Evolutionary conservation across 2,113 vertebrate species (phyloP), one percentile per base, ranked within the genome.

Genomic region (Hylia prasina): DNA sequence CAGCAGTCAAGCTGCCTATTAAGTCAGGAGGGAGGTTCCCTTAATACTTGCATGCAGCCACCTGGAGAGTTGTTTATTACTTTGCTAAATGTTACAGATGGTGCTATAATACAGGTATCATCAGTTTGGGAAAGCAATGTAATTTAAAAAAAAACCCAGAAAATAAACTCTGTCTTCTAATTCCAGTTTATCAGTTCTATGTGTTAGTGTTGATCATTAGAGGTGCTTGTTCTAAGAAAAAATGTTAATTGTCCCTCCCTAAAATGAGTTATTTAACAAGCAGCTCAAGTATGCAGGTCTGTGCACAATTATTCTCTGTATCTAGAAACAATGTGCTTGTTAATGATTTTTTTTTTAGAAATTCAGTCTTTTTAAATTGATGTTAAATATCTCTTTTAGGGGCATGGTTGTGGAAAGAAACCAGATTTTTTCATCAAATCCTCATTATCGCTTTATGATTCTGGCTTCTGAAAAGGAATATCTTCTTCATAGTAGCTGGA

Each of bases 1-100:
- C 33, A 63, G 48, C 48, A 95, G 85, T 88, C 37, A 81, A 65
- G 54, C 89, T 94, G 89, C 93, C 58, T 95, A 39, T 90, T 90
- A 70, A 95, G 50, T 35, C 90, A 71, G 63, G 87, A 78, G 66
- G 27, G 71, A 77, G 88, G 53, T 85, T 84, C 63, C 66, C 45
- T 57, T 87, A 88, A 57, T 69, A 82, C 42, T 88, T 95, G 51
- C 72, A 81, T 33, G 56, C 71, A 88, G 75, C 79, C 85, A 95
- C 90, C 92, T 93, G 82, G 76, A 90, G 40, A 77, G 69, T 47
- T 87, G 51, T 91, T 87, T 73, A 50, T 90, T 92, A 24, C 31
- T 88, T 68, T 64, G 42, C 54, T 90, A 58, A 89, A 47, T 73
- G 58, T 65, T 93, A 25, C 6, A 83, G n/a, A 76, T 2, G 10